phyloP scores from a whole-genome alignment of 2,888 invertebrate species.

The Ennomos fuscantarius region DNA sequence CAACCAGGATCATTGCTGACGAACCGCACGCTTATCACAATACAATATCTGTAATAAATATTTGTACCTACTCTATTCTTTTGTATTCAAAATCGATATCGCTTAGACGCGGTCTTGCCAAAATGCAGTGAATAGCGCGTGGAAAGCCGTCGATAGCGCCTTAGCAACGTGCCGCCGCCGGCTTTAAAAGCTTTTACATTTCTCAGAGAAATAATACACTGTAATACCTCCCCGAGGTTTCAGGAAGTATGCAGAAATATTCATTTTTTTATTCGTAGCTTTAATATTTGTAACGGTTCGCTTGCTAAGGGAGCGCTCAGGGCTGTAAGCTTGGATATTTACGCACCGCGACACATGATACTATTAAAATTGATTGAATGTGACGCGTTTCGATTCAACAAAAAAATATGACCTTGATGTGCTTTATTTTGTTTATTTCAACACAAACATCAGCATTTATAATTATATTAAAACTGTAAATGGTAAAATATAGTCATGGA shows the following conservation, averaged over 20 bases:
- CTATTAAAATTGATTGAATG: constrained; percentile 52
- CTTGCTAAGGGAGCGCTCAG: constrained; percentile 59
- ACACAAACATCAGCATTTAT: no score
- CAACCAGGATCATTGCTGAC: neutral
- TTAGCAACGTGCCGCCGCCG: constrained; percentile 71
- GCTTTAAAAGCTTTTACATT: constrained; percentile 83
- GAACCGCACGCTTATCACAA: neutral
- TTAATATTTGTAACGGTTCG: constrained; percentile 70
- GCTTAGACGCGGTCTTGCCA: constrained; percentile 59
- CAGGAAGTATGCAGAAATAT: constrained; percentile 78
- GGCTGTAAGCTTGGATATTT: constrained; percentile 72
- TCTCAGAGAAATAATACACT: constrained; percentile 77
- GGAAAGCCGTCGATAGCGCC: constrained; percentile 68
- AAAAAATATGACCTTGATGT: constrained; percentile 8
- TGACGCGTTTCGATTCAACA: constrained; percentile 15
- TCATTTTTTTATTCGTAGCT: constrained; percentile 74
- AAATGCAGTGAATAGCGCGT: constrained; percentile 55
- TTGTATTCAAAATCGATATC: constrained; percentile 69
- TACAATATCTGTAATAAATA: constrained; percentile 4
- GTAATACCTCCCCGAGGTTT: constrained; percentile 66
- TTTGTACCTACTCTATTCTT: constrained; percentile 22
- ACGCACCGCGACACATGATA: constrained; percentile 65
- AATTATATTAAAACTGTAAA: no score
- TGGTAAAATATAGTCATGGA: no score
- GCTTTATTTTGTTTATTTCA: no score